Percentiles rank a stretch among this genome's conserved stretches.
phyloP scores from a whole-genome alignment of 1,140 invertebrate genomes.

The Papilio polyxenes region DNA sequence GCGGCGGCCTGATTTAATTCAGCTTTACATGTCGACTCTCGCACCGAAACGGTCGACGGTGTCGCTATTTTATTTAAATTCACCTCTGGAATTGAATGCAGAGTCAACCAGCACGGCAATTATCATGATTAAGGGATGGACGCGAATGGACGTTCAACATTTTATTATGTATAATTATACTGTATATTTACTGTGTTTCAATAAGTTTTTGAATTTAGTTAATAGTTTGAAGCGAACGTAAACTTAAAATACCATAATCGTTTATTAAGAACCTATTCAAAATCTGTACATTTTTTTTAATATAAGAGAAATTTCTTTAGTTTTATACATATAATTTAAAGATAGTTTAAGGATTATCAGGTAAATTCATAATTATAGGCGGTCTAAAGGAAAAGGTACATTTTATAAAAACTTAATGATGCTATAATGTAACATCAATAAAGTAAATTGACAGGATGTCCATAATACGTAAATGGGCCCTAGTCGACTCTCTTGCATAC shows the following conservation, averaged over 20 bases:
- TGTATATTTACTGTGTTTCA: slow-evolving; percentile 37
- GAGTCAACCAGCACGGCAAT: slow-evolving; percentile 37
- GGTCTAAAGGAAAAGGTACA: slow-evolving; percentile 58
- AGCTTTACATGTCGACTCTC: slow-evolving; percentile 46
- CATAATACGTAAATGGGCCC: slow-evolving; percentile 68
- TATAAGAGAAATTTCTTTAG: slow-evolving; percentile 66
- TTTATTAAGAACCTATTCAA: slow-evolving; percentile 1
- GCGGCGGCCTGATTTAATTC: slow-evolving; percentile 62
- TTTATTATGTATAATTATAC: slow-evolving; percentile 41
- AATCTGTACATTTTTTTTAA: slow-evolving; percentile 47
- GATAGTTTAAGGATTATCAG: slow-evolving; percentile 74
- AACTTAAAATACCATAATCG: background rate
- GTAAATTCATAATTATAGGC: slow-evolving; percentile 72
- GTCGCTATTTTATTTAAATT: slow-evolving; percentile 49
- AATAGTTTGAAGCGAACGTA: background rate
- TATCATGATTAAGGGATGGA: slow-evolving; percentile 45
- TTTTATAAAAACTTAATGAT: slow-evolving; percentile 75
- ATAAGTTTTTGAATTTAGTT: slow-evolving; percentile 46
- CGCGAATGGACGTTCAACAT: slow-evolving; percentile 45
- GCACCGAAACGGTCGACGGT: slow-evolving; percentile 46
- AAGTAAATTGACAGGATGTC: slow-evolving; percentile 76
- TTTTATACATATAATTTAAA: slow-evolving; percentile 67
- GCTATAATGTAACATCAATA: slow-evolving; percentile 75
- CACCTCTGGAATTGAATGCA: slow-evolving; percentile 42
- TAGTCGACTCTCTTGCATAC: slow-evolving; percentile 49